phyloP scores from a whole-genome alignment of 1,140 invertebrate genomes.

The Achatina immaculata region DNA sequence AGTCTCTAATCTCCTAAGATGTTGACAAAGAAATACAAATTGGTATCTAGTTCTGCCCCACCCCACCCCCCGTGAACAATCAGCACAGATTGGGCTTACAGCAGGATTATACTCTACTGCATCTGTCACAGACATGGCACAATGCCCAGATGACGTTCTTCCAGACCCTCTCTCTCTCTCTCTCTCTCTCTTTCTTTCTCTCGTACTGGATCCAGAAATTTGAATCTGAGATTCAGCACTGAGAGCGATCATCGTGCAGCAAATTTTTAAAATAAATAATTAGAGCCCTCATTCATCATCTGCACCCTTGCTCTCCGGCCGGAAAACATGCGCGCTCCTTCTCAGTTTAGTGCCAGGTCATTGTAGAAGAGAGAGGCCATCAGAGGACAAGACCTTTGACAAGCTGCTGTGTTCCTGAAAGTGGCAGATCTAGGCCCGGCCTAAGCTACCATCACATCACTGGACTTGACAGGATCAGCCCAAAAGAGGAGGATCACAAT shows the following conservation, averaged over 20 bases:
- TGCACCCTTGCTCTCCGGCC: not conserved
- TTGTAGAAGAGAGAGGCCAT: not conserved
- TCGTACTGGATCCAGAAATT: not conserved
- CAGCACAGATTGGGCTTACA: too few relatives aligned
- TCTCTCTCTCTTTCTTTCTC: not conserved
- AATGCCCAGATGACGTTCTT: not conserved
- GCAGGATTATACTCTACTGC: not conserved
- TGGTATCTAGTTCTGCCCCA: too few relatives aligned
- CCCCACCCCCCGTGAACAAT: too few relatives aligned
- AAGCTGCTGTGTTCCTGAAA: not conserved
- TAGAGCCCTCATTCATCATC: not conserved
- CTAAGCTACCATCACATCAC: not conserved
- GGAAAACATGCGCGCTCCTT: not conserved
- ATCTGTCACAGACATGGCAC: not conserved
- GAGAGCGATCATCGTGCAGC: not conserved
- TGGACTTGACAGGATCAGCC: not conserved
- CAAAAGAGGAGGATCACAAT: not conserved
- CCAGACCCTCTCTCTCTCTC: not conserved
- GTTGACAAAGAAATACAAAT: too few relatives aligned
- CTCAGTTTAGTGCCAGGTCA: not conserved
- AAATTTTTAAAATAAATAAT: slow-evolving; percentile 8
- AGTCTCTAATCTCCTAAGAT: too few relatives aligned
- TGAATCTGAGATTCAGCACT: slow-evolving; percentile 1
- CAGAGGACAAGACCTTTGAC: not conserved
- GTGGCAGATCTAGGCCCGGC: not conserved